These are phyloP conservation scores for Parambassis ranga DNA, from an alignment of 2,797 vertebrate genomes.

Conservation along the genomic window DNA sequence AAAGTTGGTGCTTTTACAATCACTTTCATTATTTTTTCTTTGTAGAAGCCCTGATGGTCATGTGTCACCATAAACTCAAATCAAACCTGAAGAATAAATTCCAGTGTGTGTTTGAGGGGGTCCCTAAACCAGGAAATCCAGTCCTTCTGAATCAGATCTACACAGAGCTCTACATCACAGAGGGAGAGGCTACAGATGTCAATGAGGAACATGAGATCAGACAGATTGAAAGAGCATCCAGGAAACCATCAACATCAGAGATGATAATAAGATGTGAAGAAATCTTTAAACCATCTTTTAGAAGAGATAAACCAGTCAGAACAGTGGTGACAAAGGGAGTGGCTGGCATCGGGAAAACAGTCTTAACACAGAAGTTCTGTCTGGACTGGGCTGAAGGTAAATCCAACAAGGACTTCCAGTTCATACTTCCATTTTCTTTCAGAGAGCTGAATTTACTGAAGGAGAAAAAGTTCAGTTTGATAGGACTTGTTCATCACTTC, in stretches of 20 bases:
- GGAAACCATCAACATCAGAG: not conserved
- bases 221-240: constrained; percentile 23
- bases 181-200: not conserved
- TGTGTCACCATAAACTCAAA: not conserved
- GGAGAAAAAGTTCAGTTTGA: not conserved
- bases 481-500: constrained; percentile 21
- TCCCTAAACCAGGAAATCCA: not conserved
- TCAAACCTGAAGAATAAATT: constrained; percentile 21
- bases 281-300: constrained; percentile 6
- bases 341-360: no score
- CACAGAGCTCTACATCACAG: constrained; percentile 21
- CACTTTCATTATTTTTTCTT: not conserved
- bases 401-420: constrained; percentile 2
- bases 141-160: constrained; percentile 2
- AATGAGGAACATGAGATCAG: constrained; percentile 34
- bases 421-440: constrained; percentile 16
- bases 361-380: constrained; percentile 35
- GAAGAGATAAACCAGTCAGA: not conserved
- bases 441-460: constrained; percentile 33
- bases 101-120: constrained; percentile 17
- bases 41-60: not conserved
- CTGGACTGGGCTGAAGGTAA: constrained; percentile 43
- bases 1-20: no score
- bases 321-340: constrained; percentile 19
- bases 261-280: not conserved